Percentiles rank a stretch among this genome's conserved stretches.
phyloP scores from a whole-genome alignment of 2,888 invertebrate species.

The Buathra laborator region DNA sequence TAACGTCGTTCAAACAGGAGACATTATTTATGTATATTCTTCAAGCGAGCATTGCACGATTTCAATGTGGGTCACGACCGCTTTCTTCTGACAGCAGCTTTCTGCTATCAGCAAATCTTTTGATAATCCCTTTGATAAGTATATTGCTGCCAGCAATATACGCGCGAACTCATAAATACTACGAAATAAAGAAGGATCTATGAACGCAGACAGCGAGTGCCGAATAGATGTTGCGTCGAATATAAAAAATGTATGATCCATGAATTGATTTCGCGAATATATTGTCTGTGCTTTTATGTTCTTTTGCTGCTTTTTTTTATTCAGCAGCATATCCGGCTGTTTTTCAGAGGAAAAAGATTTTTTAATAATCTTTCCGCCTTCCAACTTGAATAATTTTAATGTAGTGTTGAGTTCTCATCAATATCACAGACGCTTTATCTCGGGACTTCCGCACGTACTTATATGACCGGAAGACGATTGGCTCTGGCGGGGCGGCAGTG shows the following conservation, averaged over 20 bases:
- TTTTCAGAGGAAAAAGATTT: neutral
- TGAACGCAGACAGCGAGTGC: no score
- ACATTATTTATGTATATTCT: no score
- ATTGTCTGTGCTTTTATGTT: neutral
- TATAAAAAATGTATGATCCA: neutral
- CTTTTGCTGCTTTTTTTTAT: neutral
- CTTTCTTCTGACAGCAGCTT: no score
- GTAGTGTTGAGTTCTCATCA: neutral
- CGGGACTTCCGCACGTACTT: slow-evolving; percentile 13
- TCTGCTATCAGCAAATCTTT: no score
- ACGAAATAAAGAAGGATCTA: no score
- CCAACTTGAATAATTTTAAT: neutral
- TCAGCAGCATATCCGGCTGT: neutral
- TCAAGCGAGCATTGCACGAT: no score
- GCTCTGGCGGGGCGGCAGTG: neutral
- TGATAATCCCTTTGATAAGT: neutral
- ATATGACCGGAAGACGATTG: slow-evolving; percentile 30
- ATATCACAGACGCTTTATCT: neutral
- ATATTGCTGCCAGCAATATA: neutral
- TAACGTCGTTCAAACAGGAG: no score
- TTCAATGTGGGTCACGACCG: no score
- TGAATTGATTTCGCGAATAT: neutral
- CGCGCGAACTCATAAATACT: no score
- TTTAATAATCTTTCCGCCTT: neutral
- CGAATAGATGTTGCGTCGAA: no score